phyloP scores from a whole-genome alignment of 2,888 invertebrate genomes.

The Shargacucullia verbasci region DNA sequence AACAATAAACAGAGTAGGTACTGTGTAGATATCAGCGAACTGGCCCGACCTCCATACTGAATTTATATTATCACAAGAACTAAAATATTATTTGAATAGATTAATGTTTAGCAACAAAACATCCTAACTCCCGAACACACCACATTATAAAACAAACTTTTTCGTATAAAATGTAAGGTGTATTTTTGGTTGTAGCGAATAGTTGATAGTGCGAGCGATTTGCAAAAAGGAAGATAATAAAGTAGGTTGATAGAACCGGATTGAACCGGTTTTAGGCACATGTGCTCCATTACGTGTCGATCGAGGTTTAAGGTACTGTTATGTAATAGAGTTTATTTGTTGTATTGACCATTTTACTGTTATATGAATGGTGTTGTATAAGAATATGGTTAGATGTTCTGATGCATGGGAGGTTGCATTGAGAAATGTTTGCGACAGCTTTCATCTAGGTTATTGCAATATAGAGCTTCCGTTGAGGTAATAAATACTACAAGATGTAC shows the following conservation, averaged over 20 bases:
- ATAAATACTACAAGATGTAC: not conserved
- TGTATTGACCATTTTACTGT: slow-evolving; percentile 17
- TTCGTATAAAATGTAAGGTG: slow-evolving; percentile 2
- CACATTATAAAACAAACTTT: slow-evolving; percentile 43
- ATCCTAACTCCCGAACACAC: slow-evolving; percentile 42
- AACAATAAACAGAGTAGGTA: slow-evolving; percentile 66
- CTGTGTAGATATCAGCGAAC: slow-evolving; percentile 67
- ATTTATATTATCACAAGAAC: slow-evolving; percentile 76
- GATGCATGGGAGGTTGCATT: slow-evolving; percentile 5
- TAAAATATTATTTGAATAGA: slow-evolving; percentile 81
- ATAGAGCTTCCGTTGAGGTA: not conserved
- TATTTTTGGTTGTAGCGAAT: slow-evolving; percentile 25
- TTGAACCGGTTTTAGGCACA: slow-evolving; percentile 66
- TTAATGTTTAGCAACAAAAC: slow-evolving; percentile 57
- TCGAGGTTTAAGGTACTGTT: slow-evolving; percentile 37
- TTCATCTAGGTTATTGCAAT: slow-evolving; percentile 1
- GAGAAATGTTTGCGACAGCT: not conserved
- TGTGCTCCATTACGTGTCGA: slow-evolving; percentile 65
- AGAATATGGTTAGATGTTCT: not conserved
- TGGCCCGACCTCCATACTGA: slow-evolving; percentile 75
- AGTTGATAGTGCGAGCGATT: slow-evolving; percentile 68
- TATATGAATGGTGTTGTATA: slow-evolving; percentile 15
- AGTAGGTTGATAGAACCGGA: slow-evolving; percentile 77
- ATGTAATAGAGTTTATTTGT: slow-evolving; percentile 31
- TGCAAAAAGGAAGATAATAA: slow-evolving; percentile 83